A percentile compares a stretch with the other conserved stretches of the same genome.
Evolutionary conservation across 1,140 invertebrate species (phyloP).

Genomic region (Elysia chlorotica): DNA sequence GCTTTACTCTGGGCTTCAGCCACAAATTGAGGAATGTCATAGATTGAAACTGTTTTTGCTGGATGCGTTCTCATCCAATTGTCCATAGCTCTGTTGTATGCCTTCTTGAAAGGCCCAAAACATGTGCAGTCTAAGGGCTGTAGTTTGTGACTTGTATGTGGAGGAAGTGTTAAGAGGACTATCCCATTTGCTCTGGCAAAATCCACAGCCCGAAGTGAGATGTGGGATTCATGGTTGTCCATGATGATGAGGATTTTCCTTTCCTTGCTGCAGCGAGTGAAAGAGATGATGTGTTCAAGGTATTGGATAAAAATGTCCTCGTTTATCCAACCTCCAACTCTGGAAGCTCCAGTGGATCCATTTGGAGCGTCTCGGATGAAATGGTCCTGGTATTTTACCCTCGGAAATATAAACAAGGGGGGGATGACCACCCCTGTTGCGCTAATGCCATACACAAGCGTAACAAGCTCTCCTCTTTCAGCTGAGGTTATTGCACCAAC

Average conservation of each 20-base stretch:
- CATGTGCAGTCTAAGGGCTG: neutral
- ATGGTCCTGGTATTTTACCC: constrained; percentile 37
- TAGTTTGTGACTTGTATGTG: neutral
- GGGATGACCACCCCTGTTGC: constrained; percentile 34
- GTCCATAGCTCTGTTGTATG: neutral
- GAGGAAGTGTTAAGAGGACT: neutral
- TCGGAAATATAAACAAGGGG: constrained; percentile 48
- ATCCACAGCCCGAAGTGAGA: constrained; percentile 40
- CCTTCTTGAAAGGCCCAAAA: neutral
- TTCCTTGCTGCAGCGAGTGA: neutral
- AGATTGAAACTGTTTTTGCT: neutral
- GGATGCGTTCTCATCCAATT: neutral
- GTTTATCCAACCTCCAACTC: constrained; percentile 5
- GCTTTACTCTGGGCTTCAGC: neutral
- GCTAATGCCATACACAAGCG: constrained; percentile 37
- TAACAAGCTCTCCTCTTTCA: constrained; percentile 53
- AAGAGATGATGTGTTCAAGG: neutral
- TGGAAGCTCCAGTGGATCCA: constrained; percentile 20
- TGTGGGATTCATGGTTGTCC: constrained; percentile 39
- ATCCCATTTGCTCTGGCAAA: constrained; percentile 10
- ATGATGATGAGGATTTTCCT: constrained; percentile 30
- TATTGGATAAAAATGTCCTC: neutral
- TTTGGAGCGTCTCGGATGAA: constrained; percentile 56
- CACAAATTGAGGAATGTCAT: neutral
- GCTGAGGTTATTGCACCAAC: constrained; percentile 62